Conservation (phyloP, 2,113 vertebrate species). For the Rhadina sibilatrix region DNA sequence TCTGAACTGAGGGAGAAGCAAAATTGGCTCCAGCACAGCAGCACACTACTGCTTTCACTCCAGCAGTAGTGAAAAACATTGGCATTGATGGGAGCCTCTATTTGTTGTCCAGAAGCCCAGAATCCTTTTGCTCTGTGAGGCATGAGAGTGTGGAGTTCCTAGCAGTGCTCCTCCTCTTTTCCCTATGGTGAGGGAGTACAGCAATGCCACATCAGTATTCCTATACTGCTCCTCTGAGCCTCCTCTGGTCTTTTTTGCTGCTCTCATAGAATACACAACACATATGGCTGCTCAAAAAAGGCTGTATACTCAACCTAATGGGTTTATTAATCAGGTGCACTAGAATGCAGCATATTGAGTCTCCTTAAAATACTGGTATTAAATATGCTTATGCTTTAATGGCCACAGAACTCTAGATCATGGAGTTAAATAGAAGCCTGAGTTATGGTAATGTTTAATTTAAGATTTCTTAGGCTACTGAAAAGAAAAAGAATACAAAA, state of each 20-base stretch:
- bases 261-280: not conserved
- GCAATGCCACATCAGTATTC: not conserved
- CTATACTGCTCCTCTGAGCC: not conserved
- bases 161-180: not conserved
- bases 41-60: too few species aligned
- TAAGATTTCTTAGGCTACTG: not conserved
- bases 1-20: not conserved
- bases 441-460: not conserved
- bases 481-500: not conserved
- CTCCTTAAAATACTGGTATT: not conserved
- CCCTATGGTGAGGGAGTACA: rapidly evolving
- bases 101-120: not conserved
- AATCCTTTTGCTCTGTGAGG: not conserved
- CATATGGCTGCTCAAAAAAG: not conserved
- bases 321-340: not conserved
- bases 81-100: not conserved
- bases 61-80: not conserved
- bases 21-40: not conserved
- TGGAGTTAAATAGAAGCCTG: not conserved
- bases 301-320: not conserved
- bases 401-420: not conserved
- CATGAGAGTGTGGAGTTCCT: not conserved
- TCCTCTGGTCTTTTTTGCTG: not conserved
- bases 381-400: not conserved
- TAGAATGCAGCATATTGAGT: not conserved